Evolutionary conservation across 2,113 vertebrate genomes (phyloP), one percentile per base, ranked within the genome.

Genomic region (Ciconia stormi): DNA sequence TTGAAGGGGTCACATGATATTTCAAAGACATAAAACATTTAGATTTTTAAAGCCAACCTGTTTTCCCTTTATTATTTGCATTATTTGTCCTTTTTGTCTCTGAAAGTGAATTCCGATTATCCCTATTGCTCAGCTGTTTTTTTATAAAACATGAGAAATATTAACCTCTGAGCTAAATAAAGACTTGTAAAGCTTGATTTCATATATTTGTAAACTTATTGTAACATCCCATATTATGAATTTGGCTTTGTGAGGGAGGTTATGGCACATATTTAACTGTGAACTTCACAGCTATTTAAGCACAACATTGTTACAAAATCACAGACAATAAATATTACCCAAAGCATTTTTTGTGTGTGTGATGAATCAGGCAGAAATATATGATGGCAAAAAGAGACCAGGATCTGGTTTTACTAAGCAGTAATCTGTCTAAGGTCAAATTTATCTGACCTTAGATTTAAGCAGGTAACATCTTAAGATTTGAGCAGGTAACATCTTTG

Each of bases 1-100:
- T 32, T 53, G 42, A 95, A 91, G 20, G 32, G 65, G 42, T 87
- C 82, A 87, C 44, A 65, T 55, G 91, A 61, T 44, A 94, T 95
- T 77, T 90, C 66, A 85, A 96, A 77, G 87, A 91, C 19, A 62
- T 70, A 90, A 93, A 95, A 77, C 91, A 90, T 82, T 73, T 50
- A 19, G 18, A 67, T 81, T 82, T 91, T 55, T 79, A 95, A 97
- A 93, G 76, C 67, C 38, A 93, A 95, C 66, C 38, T 89, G 58
- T 74, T 96, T 96, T 96, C 73, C 40, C 55, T 52, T 81, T 83
- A 77, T 70, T 87, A 87, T 62, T 82, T 96, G 13, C 66, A 69
- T 56, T 89, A 82, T 71, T 92, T 93, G 32, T 72, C 91, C 79
- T 69, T 93, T 96, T 89, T 72, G 47, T 36, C 56, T 88, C 47